Evolutionary conservation across 2,797 vertebrate species (phyloP).

Genomic region (Babyrousa celebensis): DNA sequence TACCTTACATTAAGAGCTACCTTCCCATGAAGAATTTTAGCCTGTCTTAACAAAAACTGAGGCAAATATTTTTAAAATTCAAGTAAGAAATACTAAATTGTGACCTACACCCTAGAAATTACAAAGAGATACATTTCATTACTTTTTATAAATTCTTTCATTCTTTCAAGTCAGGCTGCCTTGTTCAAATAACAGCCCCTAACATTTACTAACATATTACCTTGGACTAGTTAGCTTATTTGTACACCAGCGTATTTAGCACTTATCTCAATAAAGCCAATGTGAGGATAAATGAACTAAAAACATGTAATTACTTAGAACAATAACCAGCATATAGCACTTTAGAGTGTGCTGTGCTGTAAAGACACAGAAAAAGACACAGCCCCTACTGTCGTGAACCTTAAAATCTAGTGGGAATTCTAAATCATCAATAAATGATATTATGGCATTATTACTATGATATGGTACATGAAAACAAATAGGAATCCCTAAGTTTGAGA

Average conservation of each 20-base stretch:
- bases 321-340: neutral
- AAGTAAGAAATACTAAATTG: conserved; percentile 58
- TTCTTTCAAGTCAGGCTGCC: conserved; percentile 23
- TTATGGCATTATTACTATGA: neutral
- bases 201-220: conserved; percentile 46
- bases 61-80: conserved; percentile 14
- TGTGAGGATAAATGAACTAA: conserved; percentile 48
- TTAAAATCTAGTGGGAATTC: conserved; percentile 37
- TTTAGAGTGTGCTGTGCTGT: neutral
- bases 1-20: conserved; percentile 11
- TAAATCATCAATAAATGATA: conserved; percentile 41
- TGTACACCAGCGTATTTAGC: neutral
- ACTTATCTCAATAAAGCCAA: neutral
- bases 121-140: neutral
- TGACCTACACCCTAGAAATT: conserved; percentile 45
- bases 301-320: conserved; percentile 11
- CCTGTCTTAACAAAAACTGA: neutral
- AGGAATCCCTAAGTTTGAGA: conserved; percentile 19
- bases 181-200: conserved; percentile 8
- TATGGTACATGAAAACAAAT: neutral
- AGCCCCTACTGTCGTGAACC: neutral
- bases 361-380: conserved; percentile 24
- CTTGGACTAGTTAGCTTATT: conserved; percentile 16
- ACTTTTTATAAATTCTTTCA: conserved; percentile 44
- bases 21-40: conserved; percentile 50